Evolutionary conservation across 2,888 invertebrate species (phyloP).

Genomic region (Agonopterix subpropinquella): DNA sequence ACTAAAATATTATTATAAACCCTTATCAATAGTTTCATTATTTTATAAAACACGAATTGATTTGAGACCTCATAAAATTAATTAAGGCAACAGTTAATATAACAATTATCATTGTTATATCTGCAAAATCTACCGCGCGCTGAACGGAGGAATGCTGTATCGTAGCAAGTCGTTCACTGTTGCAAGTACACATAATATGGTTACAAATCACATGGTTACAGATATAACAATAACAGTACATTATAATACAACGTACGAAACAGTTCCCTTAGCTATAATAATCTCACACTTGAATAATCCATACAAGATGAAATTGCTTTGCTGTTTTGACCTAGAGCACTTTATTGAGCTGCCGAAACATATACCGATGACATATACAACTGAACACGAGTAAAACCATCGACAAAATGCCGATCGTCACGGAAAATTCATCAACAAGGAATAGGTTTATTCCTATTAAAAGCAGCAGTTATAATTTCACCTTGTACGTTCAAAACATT

Average conservation of each 20-base stretch:
- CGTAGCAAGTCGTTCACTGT: no score
- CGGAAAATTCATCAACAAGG: no score
- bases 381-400: no score
- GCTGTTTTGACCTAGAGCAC: background rate
- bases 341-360: no score
- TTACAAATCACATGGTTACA: conserved; percentile 12
- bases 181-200: no score
- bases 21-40: conserved; percentile 1
- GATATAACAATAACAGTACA: conserved; percentile 28
- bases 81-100: conserved; percentile 53
- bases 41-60: conserved; percentile 33
- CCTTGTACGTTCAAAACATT: conserved; percentile 13
- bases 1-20: conserved; percentile 32
- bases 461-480: background rate
- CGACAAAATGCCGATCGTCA: no score
- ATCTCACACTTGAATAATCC: conserved; percentile 34
- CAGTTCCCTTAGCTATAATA: conserved; percentile 38
- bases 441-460: no score
- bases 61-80: conserved; percentile 43
- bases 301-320: conserved; percentile 3
- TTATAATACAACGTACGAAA: conserved; percentile 13
- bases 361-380: no score
- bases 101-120: conserved; percentile 27
- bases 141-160: no score
- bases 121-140: conserved; percentile 18